Base-by-base conservation (phyloP, 2,888 invertebrate species). In the Eremobia ochroleuca region DNA sequence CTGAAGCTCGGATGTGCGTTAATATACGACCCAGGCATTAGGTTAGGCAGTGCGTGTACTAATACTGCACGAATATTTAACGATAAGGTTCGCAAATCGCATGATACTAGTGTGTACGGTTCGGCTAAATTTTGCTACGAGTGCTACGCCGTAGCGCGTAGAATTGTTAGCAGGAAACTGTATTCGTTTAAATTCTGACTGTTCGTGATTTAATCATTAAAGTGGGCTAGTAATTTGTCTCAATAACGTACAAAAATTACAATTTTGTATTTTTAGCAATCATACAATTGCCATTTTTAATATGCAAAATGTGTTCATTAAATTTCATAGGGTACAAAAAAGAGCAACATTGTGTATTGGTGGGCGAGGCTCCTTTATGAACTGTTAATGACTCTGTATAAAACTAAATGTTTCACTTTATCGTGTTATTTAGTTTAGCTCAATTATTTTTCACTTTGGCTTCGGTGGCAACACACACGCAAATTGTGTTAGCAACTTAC, bases 371-470 rank as follows among this genome's bases (percentile, higher is more conserved):
- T 61, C 0, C 59, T 61, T 25, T 31, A 25, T 31, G 61, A 62
- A 40, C 21, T n/a, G 21, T 15, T 11, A 40, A 40, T 55, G 21
- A 58, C 15, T 4, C 4, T 49, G 37, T 66, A 21, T 65, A 37
- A 46, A 67, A 77, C 40, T 18, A 75, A 49, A n/a, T 28, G 28
- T 61, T 43, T 18, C 34, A 18, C 28, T 72, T 77, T 15, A 28
- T 66, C 28, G 28, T 15, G 43, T 78, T 79, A 59, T 59, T 55
- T 59, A 65, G 34, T 78, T 79, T 73, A 61, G 28, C 73, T 72
- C 11, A 59, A 61, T 77, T 77, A 66, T 34, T 65, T 61, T n/a
- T 43, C 43, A 55, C 43, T 43, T 37, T 15, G 52, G 31, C 59
- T 8, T 0, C 25, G 40, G 34, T 21, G 34, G 49, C 43, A 34